Conservation (phyloP, 2,888 invertebrate species). For the Trachelus troglodyta region DNA sequence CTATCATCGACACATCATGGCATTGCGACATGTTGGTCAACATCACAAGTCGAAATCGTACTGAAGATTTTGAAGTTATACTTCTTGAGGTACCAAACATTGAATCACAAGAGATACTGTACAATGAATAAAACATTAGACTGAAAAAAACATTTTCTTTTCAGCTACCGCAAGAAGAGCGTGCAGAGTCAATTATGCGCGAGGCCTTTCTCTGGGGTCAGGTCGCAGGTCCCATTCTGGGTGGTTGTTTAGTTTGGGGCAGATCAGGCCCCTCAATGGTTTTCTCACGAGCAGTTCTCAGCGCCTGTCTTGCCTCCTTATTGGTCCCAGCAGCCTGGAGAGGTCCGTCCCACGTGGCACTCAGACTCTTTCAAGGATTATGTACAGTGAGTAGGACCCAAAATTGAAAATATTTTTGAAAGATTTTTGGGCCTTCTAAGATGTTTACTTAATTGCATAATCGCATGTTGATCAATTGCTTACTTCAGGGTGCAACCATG, state of each 20-base stretch:
- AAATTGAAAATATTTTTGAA: background rate
- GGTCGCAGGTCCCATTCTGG: slow-evolving; percentile 69
- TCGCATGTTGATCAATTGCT: background rate
- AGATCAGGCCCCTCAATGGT: slow-evolving; percentile 70
- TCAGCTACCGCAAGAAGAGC: slow-evolving; percentile 69
- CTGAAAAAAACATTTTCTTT: background rate
- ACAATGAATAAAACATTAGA: background rate
- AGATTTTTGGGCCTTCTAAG: background rate
- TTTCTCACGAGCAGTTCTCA: slow-evolving; percentile 70
- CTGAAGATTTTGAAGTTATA: slow-evolving; percentile 60
- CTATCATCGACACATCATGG: slow-evolving; percentile 63
- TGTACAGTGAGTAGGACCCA: slow-evolving; percentile 66
- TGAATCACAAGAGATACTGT: background rate
- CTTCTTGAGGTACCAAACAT: slow-evolving; percentile 50
- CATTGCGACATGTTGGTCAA: slow-evolving; percentile 64
- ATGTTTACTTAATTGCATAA: background rate
- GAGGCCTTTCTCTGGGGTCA: slow-evolving; percentile 73
- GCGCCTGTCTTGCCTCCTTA: slow-evolving; percentile 69
- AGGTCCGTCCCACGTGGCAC: slow-evolving; percentile 70
- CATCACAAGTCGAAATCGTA: slow-evolving; percentile 59
- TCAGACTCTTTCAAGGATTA: slow-evolving; percentile 70
- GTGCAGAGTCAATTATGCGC: slow-evolving; percentile 69
- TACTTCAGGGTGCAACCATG: slow-evolving; percentile 70
- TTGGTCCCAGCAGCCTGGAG: slow-evolving; percentile 72
- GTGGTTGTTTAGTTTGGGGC: slow-evolving; percentile 70